phyloP scores from a whole-genome alignment of 2,888 invertebrate species.

The Morpho deidamia region DNA sequence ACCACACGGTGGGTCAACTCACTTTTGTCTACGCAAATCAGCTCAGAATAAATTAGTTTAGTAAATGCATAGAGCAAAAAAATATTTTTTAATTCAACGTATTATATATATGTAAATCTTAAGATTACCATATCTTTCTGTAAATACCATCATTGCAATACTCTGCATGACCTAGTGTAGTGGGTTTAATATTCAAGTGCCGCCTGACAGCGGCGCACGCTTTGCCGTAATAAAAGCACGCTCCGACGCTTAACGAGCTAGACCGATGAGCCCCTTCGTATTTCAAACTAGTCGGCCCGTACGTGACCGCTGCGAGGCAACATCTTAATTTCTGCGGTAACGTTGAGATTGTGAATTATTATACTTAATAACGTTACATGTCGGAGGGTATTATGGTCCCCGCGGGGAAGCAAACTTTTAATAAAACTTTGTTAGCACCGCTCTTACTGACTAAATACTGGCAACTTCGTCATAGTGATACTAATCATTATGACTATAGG shows the following conservation, averaged over 20 bases:
- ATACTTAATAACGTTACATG: slow-evolving; percentile 36
- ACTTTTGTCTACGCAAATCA: no score
- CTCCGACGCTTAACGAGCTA: slow-evolving; percentile 73
- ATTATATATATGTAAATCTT: not conserved
- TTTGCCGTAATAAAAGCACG: slow-evolving; percentile 74
- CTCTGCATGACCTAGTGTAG: slow-evolving; percentile 58
- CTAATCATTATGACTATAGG: not conserved
- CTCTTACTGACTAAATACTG: not conserved
- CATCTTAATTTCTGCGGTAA: slow-evolving; percentile 51
- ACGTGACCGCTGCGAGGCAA: slow-evolving; percentile 67
- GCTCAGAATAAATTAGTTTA: no score
- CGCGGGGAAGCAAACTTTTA: slow-evolving; percentile 1
- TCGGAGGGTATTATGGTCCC: slow-evolving; percentile 17
- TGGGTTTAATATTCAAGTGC: slow-evolving; percentile 41
- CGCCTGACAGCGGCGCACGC: slow-evolving; percentile 65
- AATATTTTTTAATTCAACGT: no score
- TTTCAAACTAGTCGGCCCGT: slow-evolving; percentile 70
- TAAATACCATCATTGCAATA: not conserved
- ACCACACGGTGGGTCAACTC: no score
- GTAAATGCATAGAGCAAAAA: no score
- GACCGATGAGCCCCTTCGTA: slow-evolving; percentile 74
- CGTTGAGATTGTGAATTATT: slow-evolving; percentile 64
- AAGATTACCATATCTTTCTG: not conserved
- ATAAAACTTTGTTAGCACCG: slow-evolving; percentile 1
- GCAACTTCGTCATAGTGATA: not conserved